Conservation (phyloP, 2,797 vertebrate genomes). For the Babyrousa celebensis region DNA sequence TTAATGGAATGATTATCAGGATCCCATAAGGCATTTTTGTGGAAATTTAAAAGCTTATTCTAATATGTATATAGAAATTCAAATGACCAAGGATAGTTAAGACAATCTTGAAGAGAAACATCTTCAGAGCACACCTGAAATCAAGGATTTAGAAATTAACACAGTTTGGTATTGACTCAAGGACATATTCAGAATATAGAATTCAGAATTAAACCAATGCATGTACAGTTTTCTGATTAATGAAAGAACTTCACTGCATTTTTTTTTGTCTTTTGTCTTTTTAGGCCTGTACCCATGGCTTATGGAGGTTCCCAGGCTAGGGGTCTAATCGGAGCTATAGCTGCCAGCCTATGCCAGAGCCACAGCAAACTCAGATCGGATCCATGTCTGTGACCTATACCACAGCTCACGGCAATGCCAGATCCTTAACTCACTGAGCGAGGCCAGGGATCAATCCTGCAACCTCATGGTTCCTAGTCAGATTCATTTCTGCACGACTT, state of each 20-base stretch:
- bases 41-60: background rate
- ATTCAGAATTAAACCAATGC: background rate
- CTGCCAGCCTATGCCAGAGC: too few relatives aligned
- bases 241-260: background rate
- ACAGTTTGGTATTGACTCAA: background rate
- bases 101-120: too few relatives aligned
- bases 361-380: too few relatives aligned
- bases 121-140: background rate
- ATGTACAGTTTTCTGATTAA: background rate
- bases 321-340: too few relatives aligned
- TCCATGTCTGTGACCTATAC: too few relatives aligned
- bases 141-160: background rate
- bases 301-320: too few relatives aligned
- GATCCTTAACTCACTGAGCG: too few relatives aligned
- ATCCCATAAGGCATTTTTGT: background rate
- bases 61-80: background rate
- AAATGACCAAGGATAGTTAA: background rate
- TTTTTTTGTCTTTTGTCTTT: background rate
- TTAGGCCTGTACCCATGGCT: too few relatives aligned
- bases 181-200: background rate
- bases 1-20: background rate
- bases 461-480: too few relatives aligned
- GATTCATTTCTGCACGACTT: too few relatives aligned
- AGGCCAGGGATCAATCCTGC: too few relatives aligned
- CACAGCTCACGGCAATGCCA: too few relatives aligned